Base-by-base conservation (phyloP, 2,888 invertebrate species). In the Cheilosia variabilis region DNA sequence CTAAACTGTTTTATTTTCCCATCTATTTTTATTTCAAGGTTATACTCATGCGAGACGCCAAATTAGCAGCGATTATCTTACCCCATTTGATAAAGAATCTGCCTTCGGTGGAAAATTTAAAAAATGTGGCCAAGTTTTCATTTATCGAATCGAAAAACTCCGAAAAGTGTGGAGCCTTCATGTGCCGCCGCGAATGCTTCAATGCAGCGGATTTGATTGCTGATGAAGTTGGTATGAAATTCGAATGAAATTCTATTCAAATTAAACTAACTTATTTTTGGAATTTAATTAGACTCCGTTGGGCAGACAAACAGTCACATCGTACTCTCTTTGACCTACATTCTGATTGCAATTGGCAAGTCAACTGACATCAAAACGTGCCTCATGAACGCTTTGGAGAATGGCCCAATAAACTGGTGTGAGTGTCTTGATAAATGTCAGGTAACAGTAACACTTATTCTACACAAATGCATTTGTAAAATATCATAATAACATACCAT, bases 371-470 rank as follows among this genome's bases (percentile, higher is more conserved):
- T 96, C 13, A 93, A 94, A 65, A 93, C 94, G 0, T 94, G 95
- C 0, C 90, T 96, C 0, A 93, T 96, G 58, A 94, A 94, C 71
- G 93, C 94, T 0, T 91, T 96, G 37, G 95, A 95, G 81, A 93
- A 94, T 45, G 93, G 93, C 7, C 90, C 92, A 34, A 92, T 90
- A 0, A 91, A 94, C 58, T 97, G 96, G 96, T 94, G 95, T 0
- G 94, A 94, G 79, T 95, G 95, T 88, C 93, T 97, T 81, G 96
- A 96, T 91, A 95, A 95, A 90, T 93, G 95, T 89, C 96, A 96
- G 95, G 96, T 90, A 89, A 87, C 19, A 19, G 5, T 34, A 6
- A 27, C 15, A 62, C 3, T 43, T 34, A 34, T 9, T 31, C n/a
- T 2, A 19, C 7, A 37, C 13, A 37, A 3, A 37, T 57, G 19